A percentile compares a stretch with the other conserved stretches of the same genome.
Evolutionary conservation across 2,797 vertebrate genomes (phyloP).

Genomic region (Acipenser oxyrinchus): DNA sequence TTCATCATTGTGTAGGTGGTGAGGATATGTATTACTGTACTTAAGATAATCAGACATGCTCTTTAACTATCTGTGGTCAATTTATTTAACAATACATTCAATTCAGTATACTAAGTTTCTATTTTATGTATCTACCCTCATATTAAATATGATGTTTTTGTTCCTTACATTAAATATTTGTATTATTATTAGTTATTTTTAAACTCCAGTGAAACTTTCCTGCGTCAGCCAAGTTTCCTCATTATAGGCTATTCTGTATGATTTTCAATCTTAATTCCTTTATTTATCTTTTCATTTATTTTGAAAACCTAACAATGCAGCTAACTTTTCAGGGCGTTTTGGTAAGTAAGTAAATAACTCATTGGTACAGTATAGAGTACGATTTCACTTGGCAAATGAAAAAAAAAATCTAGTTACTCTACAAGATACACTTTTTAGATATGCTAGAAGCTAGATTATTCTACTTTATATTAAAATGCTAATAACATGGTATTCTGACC

Average conservation of each 20-base stretch:
- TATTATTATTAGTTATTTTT: too few species aligned
- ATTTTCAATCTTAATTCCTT: slow-evolving; percentile 34
- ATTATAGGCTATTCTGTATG: slow-evolving; percentile 46
- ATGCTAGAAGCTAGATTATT: not conserved
- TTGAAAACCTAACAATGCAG: slow-evolving; percentile 53
- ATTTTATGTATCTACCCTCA: too few species aligned
- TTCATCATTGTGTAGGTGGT: not conserved
- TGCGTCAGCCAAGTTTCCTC: slow-evolving; percentile 17
- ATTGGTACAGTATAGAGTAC: slow-evolving; percentile 19
- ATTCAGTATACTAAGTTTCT: too few species aligned
- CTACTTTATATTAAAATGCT: not conserved
- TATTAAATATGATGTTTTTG: too few species aligned
- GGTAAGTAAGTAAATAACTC: slow-evolving; percentile 47
- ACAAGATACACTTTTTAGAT: not conserved
- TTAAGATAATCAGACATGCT: too few species aligned
- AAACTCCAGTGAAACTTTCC: not conserved
- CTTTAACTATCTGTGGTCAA: too few species aligned
- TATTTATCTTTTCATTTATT: slow-evolving; percentile 31
- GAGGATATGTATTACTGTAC: too few species aligned
- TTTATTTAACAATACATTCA: too few species aligned
- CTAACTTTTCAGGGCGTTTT: slow-evolving; percentile 52
- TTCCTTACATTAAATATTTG: too few species aligned
- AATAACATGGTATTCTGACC: not conserved
- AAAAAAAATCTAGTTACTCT: slow-evolving; percentile 4
- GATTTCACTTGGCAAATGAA: too few species aligned